phyloP scores from a whole-genome alignment of 2,888 invertebrate genomes.

The Helleia helle region DNA sequence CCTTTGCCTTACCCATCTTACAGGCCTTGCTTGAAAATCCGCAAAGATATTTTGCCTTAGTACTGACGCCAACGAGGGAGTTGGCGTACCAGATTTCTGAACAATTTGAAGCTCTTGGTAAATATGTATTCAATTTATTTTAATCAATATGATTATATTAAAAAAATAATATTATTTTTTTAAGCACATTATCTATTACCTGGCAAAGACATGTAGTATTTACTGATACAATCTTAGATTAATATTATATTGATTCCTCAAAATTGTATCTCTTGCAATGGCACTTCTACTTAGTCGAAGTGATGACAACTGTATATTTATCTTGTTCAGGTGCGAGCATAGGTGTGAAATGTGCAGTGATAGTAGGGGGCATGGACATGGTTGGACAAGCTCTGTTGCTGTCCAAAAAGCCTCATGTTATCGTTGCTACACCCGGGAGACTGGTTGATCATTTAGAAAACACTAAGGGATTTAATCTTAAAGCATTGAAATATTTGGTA shows the following conservation, averaged over 20 bases:
- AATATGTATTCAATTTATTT: constrained; percentile 29
- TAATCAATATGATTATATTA: too few relatives aligned
- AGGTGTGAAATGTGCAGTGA: constrained; percentile 95
- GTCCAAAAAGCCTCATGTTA: constrained; percentile 96
- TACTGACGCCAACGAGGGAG: constrained; percentile 97
- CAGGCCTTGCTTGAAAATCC: constrained; percentile 93
- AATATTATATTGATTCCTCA: too few relatives aligned
- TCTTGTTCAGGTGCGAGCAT: constrained; percentile 81
- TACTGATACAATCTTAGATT: too few relatives aligned
- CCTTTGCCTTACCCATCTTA: constrained; percentile 96
- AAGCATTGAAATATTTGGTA: constrained; percentile 90
- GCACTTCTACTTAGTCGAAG: too few relatives aligned
- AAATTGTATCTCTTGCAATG: too few relatives aligned
- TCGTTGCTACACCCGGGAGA: constrained; percentile 97
- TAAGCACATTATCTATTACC: too few relatives aligned
- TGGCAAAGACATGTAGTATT: too few relatives aligned
- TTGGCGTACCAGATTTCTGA: constrained; percentile 98
- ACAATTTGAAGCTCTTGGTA: constrained; percentile 97
- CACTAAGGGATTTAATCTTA: constrained; percentile 96
- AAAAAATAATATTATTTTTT: too few relatives aligned
- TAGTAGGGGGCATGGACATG: constrained; percentile 99
- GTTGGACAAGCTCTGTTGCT: constrained; percentile 92
- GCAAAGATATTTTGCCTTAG: constrained; percentile 93
- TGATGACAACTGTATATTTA: constrained; percentile 8
- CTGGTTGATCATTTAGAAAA: constrained; percentile 97